Base-by-base conservation (phyloP, 2,797 vertebrate genomes). In the Mus caroli region DNA sequence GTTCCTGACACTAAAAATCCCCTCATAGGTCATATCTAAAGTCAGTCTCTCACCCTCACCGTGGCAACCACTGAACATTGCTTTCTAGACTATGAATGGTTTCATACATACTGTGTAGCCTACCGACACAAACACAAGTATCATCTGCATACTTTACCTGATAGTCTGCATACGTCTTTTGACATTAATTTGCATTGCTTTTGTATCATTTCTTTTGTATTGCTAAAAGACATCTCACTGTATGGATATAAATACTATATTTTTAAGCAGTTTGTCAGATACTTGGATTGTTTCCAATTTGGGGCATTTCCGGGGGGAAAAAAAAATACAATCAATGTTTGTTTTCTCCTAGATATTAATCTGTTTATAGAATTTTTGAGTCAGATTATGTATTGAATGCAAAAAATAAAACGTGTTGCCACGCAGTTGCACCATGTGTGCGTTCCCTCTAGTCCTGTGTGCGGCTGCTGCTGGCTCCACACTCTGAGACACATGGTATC, bases 11-110 rank as follows among this genome's bases (percentile, higher is more conserved):
- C 56, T 71, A 85, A 89, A 94, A 93, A 14, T 58, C 89, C 34
- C 34, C 34, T 76, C 1, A 26, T 17, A 19, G 26, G 40, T 28
- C 26, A 96, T 60, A 14, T 73, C 79, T 76, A 76, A 91, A 82
- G 34, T 89, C 17, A 79, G 0, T 40, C 11, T 75, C 15, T 92
- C 15, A 88, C 40, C 7, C 43, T 37, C 58, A 56, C 0, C 50
- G 34, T 37, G 19, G 60, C 24, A 83, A 87, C 4, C 26, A 88
- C 0, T 54, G 22, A 67, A 37, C 13, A 90, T 78, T 82, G 14
- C 14, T 94, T 96, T 90, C 82, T 60, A 43, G 17, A 90, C 17
- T 84, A 69, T 71, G 90, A 83, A 34, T 92, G 20, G 37, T 79
- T n/a, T 90, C 22, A 92, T 24, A 54, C 54, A 28, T 62, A 28